These are phyloP conservation scores for Acronicta alni DNA, from an alignment of 2,888 invertebrate genomes.

Conservation along the genomic window DNA sequence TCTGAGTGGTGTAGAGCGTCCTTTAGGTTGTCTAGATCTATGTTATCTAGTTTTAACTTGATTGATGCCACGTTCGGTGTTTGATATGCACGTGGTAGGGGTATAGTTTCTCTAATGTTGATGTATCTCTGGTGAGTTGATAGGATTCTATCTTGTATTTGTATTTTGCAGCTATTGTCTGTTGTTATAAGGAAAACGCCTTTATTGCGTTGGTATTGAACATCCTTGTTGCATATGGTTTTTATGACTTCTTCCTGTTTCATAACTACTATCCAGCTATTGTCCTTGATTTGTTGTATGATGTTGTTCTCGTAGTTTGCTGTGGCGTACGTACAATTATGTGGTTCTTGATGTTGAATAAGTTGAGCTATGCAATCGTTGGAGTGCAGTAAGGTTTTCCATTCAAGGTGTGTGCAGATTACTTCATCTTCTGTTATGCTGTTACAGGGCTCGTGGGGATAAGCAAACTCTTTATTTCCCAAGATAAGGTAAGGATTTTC, in stretches of 20 bases:
- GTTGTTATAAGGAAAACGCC: slow-evolving; percentile 40
- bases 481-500: slow-evolving; percentile 53
- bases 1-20: too few species aligned
- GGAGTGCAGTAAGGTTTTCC: slow-evolving; percentile 42
- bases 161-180: slow-evolving; percentile 43
- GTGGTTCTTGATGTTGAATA: slow-evolving; percentile 51
- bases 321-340: slow-evolving; percentile 19
- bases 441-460: slow-evolving; percentile 51
- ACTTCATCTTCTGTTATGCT: slow-evolving; percentile 36
- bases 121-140: slow-evolving; percentile 42
- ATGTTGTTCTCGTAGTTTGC: slow-evolving; percentile 21
- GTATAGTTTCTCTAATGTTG: slow-evolving; percentile 20
- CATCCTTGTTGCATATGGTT: slow-evolving; percentile 43
- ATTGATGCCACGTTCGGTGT: slow-evolving; percentile 21
- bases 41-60: slow-evolving; percentile 8
- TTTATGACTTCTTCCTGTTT: slow-evolving; percentile 55
- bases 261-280: slow-evolving; percentile 52
- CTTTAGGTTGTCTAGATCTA: neutral
- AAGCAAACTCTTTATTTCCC: slow-evolving; percentile 56
- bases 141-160: slow-evolving; percentile 33
- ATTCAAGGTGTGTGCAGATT: slow-evolving; percentile 51
- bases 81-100: slow-evolving; percentile 11
- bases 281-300: slow-evolving; percentile 52
- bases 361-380: slow-evolving; percentile 52
- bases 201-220: slow-evolving; percentile 47